Evolutionary conservation across 2,888 invertebrate genomes (phyloP).

Genomic region (Ceriagrion tenellum): DNA sequence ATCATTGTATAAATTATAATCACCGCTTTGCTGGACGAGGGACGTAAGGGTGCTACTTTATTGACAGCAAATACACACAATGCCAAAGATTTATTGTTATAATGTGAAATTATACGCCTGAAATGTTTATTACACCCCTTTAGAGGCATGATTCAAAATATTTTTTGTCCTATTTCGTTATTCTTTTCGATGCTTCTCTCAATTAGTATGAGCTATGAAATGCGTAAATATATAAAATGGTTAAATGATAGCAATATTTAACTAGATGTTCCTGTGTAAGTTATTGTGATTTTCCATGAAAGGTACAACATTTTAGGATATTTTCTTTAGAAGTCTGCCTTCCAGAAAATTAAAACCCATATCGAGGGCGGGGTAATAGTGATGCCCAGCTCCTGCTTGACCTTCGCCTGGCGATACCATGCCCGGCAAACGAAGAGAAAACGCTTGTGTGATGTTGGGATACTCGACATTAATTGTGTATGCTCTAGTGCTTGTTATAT

Average conservation of each 20-base stretch:
- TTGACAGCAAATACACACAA: not conserved
- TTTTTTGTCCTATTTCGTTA: not conserved
- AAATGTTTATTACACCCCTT: not conserved
- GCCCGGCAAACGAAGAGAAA: no score
- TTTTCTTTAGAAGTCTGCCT: no score
- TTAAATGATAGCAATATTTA: not conserved
- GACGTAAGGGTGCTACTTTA: not conserved
- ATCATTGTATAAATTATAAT: not conserved
- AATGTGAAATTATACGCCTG: not conserved
- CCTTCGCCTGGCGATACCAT: no score
- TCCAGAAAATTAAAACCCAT: not conserved
- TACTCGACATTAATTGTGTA: no score
- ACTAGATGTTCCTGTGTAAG: no score
- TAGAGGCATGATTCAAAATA: not conserved
- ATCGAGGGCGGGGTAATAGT: no score
- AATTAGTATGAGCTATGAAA: not conserved
- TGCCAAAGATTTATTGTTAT: not conserved
- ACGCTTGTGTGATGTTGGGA: no score
- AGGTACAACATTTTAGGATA: no score
- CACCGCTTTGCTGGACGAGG: not conserved
- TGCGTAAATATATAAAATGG: not conserved
- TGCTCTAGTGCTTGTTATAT: no score
- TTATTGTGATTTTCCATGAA: no score
- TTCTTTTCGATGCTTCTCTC: not conserved
- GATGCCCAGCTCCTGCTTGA: no score